Percentiles rank a stretch among this genome's conserved stretches.
phyloP scores from a whole-genome alignment of 1,140 invertebrate species.

The Halictus rubicundus region DNA sequence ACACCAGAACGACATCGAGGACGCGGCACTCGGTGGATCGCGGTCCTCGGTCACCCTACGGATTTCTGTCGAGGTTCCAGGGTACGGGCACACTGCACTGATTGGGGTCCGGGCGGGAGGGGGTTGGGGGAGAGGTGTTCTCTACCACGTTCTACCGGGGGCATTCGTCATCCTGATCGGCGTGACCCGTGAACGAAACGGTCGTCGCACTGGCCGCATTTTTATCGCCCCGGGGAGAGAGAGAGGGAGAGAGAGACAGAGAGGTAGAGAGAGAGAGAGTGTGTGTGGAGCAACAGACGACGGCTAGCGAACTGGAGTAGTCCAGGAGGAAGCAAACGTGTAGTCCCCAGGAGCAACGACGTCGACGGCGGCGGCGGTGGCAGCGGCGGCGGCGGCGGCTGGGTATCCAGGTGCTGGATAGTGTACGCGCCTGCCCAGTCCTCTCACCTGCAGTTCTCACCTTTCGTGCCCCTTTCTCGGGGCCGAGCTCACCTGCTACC shows the following conservation, averaged over 20 bases:
- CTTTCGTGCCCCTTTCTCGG: constrained; percentile 8
- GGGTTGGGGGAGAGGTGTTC: background rate
- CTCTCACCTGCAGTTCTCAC: constrained; percentile 57
- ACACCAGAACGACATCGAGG: constrained; percentile 35
- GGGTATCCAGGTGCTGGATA: constrained; percentile 35
- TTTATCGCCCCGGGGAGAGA: no score
- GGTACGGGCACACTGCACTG: background rate
- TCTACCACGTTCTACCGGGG: background rate
- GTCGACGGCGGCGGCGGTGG: no score
- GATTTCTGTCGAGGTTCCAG: no score
- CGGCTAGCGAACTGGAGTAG: no score
- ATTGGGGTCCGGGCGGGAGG: no score
- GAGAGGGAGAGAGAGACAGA: no score
- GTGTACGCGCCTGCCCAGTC: constrained; percentile 61
- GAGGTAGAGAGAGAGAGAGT: no score
- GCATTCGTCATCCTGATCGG: background rate
- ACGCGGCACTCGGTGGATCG: background rate
- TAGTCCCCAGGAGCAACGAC: no score
- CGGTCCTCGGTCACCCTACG: no score
- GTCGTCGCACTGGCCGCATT: constrained; percentile 49
- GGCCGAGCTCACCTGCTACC: constrained; percentile 29
- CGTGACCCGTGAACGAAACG: constrained; percentile 27
- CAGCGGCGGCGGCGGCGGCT: background rate
- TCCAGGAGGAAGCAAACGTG: no score
- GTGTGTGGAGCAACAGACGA: no score